Evolutionary conservation across 2,888 invertebrate species (phyloP), one percentile per base, ranked within the genome.

Genomic region (Spicauda simplicius): DNA sequence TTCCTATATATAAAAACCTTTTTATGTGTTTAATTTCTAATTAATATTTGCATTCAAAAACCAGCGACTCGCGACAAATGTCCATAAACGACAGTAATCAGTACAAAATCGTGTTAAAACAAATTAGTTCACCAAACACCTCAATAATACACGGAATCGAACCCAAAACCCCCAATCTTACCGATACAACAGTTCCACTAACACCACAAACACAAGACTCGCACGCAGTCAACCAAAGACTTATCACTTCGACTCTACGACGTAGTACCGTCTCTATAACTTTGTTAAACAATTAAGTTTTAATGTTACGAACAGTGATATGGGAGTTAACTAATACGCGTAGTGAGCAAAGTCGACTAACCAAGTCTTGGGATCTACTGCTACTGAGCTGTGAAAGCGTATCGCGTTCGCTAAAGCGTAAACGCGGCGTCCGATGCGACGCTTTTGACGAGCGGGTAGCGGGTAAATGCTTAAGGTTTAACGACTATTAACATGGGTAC

Each of bases 201-300:
- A 11, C 12, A 2, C 41, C 7, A 45, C 6, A 41, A 19, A 33
- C 37, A 37, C 11, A 12, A 37, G 37, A 37, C 37, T 12, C 33
- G 6, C 37, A 37, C 53, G 58, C 65, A 65, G 66, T 66, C 66
- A 66, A 66, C 66, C 66, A 37, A 37, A 54, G 54, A 60, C 54
- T 64, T 60, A 66, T 66, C 66, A 66, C 66, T 66, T 66, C 66
- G 60, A 66, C 66, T 55, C 66, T 67, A 67, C 66, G 12, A 20
- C n/a, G n/a, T n/a, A n/a, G n/a, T 37, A 33, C 37, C 19, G 19
- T 30, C 11, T n/a, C 52, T 41, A n/a, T 45, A 45, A 45, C 45
- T 3, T 45, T 4, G 50, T 61, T 52, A 19, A 10, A 37, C 18
- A 61, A 53, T 50, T 37, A 52, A 19, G 52, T 52, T 16, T 52